Evolutionary conservation across 2,113 vertebrate species (phyloP), one percentile per base, ranked within the genome.

Genomic region (Psilopogon haemacephalus): DNA sequence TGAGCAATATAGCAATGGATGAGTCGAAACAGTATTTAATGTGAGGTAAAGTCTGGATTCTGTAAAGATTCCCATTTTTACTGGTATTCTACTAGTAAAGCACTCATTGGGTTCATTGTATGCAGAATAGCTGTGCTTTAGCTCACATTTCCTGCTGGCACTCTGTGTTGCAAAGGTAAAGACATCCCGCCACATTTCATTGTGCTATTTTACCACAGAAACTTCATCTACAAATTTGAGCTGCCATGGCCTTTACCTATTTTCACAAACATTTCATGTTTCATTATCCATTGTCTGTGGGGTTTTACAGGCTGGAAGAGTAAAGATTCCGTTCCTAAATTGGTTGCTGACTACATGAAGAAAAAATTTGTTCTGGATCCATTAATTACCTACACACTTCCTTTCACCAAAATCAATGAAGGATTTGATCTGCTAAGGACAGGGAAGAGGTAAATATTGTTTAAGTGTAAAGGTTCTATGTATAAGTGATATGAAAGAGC

Each of bases 301-400:
- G 1, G 7, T 60, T 90, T 91, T 96, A 32, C 84, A 97, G 96
- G 97, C 30, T 97, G 96, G 96, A 98, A 97, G 81, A 88, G 94
- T 78, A 97, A 94, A 98, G 97, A 97, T 16, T 19, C 67, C 12
- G 97, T 99, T 46, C 98, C 99, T 48, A 98, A 98, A 93, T 96
- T 99, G 76, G 98, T 99, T 89, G 97, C 97, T 26, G 98, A 99
- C 85, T 99, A 98, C 89, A 97, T 98, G 98, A 97, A 84, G 44
- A 98, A 98, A 89, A 99, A 98, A 69, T 95, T 99, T 96, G 98
- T 98, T 97, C 97, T 98, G 95, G 98, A 99, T 54, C 97, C 98
- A 88, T 98, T 99, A 97, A 98, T 99, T 82, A 98, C 98, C 12
- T 98, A 99, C 96, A 98, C 97, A 1, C 91, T 99, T 96, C 97